Evolutionary conservation across 2,113 vertebrate genomes (phyloP), one percentile per base, ranked within the genome.

Genomic region (Callipepla squamata): DNA sequence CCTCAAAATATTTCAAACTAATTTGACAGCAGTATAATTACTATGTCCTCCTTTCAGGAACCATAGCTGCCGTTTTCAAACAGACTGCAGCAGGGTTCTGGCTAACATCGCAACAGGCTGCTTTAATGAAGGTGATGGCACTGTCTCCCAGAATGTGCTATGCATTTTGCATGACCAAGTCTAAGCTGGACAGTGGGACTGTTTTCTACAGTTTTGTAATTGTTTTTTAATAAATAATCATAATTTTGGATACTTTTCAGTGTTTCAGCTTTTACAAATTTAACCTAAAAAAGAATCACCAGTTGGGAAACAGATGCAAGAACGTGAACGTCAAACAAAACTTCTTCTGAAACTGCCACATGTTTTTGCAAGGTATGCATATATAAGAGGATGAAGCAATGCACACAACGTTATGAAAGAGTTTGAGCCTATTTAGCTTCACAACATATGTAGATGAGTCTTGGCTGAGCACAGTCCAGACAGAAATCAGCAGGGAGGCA

Each of bases 1-100:
- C 74, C 87, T 94, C 66, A 87, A 90, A 92, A 92, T 91, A 91
- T 47, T 95, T 80, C 76, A 74, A 63, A 72, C 63, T 85, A 75
- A 75, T 89, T 90, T 77, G 94, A 92, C 90, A 89, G 80, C 47
- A 90, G 58, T 12, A 6, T 70, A 83, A 93, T 82, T 80, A 75
- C 62, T 75, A 58, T 0, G 1, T 44, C 30, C 18, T 4, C 61
- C 38, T 91, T 85, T 40, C 89, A 88, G 48, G 5, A 18, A 80
- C 34, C 50, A 61, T 3, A 87, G 65, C n/a, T 3, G 9, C 12
- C 57, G 36, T 68, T 80, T 87, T 61, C 65, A 72, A 85, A 83
- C 1, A 13, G 66, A 96, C 53, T 42, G 30, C 65, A 83, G 85
- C 57, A 87, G 48, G 57, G 61, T 45, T 92, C 87, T 95, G 94